Conservation (phyloP, 1,140 invertebrate genomes). For the Diabrotica undecimpunctata region DNA sequence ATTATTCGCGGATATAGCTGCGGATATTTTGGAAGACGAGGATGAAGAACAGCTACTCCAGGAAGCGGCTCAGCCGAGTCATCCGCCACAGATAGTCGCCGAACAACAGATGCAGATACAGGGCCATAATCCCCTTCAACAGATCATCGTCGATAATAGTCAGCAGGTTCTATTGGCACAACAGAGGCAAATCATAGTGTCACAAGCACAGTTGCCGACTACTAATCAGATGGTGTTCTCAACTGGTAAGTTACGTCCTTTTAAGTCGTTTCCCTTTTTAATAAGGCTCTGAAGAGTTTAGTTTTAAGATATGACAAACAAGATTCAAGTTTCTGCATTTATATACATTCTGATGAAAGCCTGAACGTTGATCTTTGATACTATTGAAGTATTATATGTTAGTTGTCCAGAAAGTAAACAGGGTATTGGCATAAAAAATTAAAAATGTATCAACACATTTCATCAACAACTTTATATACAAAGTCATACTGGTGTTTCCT, state of each 20-base stretch:
- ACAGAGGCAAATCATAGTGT: constrained; percentile 47
- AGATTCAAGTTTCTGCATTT: no score
- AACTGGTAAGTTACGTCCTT: constrained; percentile 19
- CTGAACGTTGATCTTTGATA: no score
- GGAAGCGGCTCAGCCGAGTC: constrained; percentile 26
- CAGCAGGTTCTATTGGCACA: constrained; percentile 38
- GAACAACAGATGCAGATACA: constrained; percentile 20
- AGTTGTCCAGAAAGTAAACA: no score
- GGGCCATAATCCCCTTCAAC: constrained; percentile 23
- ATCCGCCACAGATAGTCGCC: constrained; percentile 25
- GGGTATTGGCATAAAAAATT: no score
- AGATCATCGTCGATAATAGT: constrained; percentile 42
- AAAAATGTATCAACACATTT: no score
- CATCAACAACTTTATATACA: no score
- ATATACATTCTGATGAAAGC: no score
- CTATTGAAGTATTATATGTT: no score
- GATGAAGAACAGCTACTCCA: constrained; percentile 55
- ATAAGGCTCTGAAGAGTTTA: no score
- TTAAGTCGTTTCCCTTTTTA: background rate
- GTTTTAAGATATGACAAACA: no score
- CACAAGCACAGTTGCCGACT: constrained; percentile 37
- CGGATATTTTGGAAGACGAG: constrained; percentile 68
- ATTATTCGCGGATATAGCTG: constrained; percentile 65
- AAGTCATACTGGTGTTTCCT: no score
- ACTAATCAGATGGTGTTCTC: constrained; percentile 32